phyloP scores from a whole-genome alignment of 2,797 vertebrate species.

The Perodicticus potto region DNA sequence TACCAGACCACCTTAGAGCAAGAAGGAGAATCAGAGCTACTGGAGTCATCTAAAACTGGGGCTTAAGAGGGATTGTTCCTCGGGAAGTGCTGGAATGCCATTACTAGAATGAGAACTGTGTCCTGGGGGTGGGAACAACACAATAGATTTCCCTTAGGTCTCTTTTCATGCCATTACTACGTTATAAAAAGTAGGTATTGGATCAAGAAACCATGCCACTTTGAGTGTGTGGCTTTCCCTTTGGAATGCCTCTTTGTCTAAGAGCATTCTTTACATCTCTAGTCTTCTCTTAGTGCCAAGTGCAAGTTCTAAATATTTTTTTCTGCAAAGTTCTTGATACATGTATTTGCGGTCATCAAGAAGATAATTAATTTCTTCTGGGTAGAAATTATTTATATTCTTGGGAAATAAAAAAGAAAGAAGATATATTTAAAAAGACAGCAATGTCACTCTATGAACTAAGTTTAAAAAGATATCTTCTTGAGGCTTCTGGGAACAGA shows the following conservation, averaged over 20 bases:
- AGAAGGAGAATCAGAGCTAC: background rate
- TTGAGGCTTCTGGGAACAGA: background rate
- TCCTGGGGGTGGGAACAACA: background rate
- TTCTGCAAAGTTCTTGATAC: background rate
- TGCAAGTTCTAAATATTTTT: background rate
- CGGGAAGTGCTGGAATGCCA: background rate
- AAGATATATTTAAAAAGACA: background rate
- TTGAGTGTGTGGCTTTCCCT: background rate
- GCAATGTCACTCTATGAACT: background rate
- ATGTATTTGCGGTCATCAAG: background rate
- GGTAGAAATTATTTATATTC: too few relatives aligned
- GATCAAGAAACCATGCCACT: background rate
- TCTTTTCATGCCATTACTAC: background rate
- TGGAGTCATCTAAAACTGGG: background rate
- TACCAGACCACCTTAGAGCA: background rate
- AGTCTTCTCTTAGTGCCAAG: background rate
- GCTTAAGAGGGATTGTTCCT: background rate
- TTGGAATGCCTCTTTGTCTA: background rate
- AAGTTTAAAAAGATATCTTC: background rate
- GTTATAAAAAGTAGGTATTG: background rate
- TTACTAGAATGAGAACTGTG: background rate
- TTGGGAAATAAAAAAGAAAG: too few relatives aligned
- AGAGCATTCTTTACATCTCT: background rate
- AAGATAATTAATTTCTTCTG: background rate
- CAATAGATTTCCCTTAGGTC: background rate